A percentile compares a stretch with the other conserved stretches of the same genome.
phyloP scores from a whole-genome alignment of 1,140 invertebrate genomes.

The Drosophila teissieri region DNA sequence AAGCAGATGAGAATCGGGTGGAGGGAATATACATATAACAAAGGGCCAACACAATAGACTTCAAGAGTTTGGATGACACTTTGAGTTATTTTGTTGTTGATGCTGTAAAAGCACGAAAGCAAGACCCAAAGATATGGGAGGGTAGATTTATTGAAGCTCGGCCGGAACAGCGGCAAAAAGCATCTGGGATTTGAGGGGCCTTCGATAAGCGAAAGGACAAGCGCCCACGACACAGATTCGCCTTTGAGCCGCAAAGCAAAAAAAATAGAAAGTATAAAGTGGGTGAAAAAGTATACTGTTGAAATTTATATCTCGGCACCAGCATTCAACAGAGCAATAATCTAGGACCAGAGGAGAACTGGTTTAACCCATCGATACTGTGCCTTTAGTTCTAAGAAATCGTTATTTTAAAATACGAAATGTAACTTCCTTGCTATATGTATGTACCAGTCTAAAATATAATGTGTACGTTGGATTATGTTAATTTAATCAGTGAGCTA shows the following conservation, averaged over 20 bases:
- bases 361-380: constrained; percentile 12
- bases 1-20: not conserved
- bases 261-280: constrained; percentile 28
- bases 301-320: constrained; percentile 60
- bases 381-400: too few species aligned
- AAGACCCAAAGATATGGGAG: constrained; percentile 66
- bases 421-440: too few species aligned
- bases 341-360: constrained; percentile 8
- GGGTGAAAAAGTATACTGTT: constrained; percentile 41
- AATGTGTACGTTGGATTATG: too few species aligned
- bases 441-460: too few species aligned
- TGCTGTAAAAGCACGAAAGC: constrained; percentile 65
- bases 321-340: constrained; percentile 43
- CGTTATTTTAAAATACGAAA: too few species aligned
- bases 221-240: constrained; percentile 58
- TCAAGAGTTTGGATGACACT: constrained; percentile 80
- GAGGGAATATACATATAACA: constrained; percentile 47
- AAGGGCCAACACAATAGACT: constrained; percentile 75
- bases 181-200: constrained; percentile 7
- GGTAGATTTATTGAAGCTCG: constrained; percentile 71
- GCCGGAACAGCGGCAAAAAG: constrained; percentile 32
- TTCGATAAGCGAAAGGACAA: constrained; percentile 65
- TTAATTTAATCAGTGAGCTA: too few species aligned
- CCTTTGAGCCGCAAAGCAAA: constrained; percentile 28
- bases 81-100: constrained; percentile 81